Conservation (phyloP, 2,888 invertebrate species). For the Dilophus febrilis region DNA sequence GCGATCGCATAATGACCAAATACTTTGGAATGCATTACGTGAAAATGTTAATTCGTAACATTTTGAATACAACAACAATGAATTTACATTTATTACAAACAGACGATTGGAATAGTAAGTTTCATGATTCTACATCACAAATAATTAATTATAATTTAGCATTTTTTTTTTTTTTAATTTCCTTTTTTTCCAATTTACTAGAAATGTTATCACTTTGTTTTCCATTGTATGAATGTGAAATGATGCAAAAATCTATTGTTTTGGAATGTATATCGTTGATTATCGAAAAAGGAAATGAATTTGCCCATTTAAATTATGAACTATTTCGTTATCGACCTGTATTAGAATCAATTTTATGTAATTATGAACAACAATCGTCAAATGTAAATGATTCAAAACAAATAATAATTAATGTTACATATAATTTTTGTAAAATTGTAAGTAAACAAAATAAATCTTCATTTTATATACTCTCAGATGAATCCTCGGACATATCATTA, state of each 20-base stretch:
- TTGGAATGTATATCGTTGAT: slow-evolving; percentile 1
- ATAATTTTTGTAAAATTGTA: not conserved
- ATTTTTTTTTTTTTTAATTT: not conserved
- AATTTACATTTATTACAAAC: not conserved
- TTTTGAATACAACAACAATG: slow-evolving; percentile 2
- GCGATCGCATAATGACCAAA: not conserved
- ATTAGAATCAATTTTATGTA: not conserved
- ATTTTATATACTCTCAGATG: too few species aligned
- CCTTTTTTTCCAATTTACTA: too few species aligned
- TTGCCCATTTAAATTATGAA: not conserved
- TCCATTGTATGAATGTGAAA: not conserved
- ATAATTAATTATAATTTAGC: too few species aligned
- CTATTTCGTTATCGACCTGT: not conserved
- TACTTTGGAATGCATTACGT: slow-evolving; percentile 1
- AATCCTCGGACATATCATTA: not conserved
- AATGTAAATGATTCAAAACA: not conserved
- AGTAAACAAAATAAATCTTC: not conserved
- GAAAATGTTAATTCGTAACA: slow-evolving; percentile 1
- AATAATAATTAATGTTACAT: not conserved
- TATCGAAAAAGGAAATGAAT: not conserved
- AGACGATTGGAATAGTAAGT: slow-evolving; percentile 4
- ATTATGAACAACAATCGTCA: not conserved
- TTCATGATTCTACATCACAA: too few species aligned
- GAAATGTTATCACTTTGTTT: slow-evolving; percentile 1
- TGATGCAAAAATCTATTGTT: not conserved